These are phyloP conservation scores for Phyllostomus hastatus DNA, from an alignment of 2,113 vertebrate genomes.

Conservation along the genomic window DNA sequence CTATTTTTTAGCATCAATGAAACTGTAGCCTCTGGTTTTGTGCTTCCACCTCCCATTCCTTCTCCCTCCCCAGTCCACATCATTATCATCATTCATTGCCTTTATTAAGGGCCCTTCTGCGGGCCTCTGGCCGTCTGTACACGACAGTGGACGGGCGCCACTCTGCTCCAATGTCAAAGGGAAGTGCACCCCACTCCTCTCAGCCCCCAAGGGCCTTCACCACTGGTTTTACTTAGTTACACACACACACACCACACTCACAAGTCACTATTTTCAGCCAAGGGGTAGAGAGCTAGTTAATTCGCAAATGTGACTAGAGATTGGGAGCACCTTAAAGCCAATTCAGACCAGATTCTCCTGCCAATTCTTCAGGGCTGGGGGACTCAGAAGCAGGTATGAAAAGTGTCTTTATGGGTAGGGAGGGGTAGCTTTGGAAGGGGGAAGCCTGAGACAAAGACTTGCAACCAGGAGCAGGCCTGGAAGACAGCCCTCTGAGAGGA, in stretches of 20 bases:
- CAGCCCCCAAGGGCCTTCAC: not conserved
- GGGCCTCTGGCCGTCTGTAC: not conserved
- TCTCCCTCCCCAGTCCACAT: not conserved
- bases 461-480: not conserved
- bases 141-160: accelerated
- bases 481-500: not conserved
- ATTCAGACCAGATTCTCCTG: not conserved
- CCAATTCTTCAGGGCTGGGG: not conserved
- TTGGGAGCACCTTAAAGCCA: not conserved
- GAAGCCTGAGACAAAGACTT: not conserved
- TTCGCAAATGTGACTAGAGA: not conserved
- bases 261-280: not conserved
- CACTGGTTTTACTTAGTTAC: not conserved
- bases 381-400: not conserved
- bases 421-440: not conserved
- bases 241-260: not conserved
- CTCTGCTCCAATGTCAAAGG: not conserved
- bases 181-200: not conserved
- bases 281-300: not conserved
- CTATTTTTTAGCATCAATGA: not conserved
- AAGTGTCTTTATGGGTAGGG: not conserved
- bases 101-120: not conserved
- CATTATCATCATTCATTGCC: not conserved
- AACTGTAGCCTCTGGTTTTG: not conserved
- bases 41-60: not conserved